Conservation (phyloP, 2,113 vertebrate genomes). For the Fregetta grallaria region DNA sequence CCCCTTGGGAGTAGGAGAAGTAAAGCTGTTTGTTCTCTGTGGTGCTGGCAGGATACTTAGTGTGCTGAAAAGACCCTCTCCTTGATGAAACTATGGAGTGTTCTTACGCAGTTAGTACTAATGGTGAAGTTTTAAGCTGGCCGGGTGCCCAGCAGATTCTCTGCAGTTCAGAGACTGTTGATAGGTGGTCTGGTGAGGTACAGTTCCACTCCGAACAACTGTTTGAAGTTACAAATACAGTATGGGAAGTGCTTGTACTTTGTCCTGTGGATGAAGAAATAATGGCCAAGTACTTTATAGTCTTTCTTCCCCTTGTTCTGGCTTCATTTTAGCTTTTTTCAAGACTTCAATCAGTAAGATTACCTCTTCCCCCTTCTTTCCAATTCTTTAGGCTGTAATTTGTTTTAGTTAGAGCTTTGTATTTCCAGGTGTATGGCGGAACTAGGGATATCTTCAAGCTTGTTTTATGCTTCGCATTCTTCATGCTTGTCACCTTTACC, state of each 20-base stretch:
- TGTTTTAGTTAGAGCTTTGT: background rate
- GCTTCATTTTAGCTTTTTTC: background rate
- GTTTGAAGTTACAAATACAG: background rate
- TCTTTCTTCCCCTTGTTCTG: background rate
- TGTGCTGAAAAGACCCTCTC: background rate
- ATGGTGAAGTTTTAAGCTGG: background rate
- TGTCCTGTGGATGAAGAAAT: background rate
- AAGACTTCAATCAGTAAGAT: background rate
- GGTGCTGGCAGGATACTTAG: background rate
- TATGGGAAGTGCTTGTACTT: background rate
- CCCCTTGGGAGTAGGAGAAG: rapidly evolving
- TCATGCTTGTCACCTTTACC: background rate
- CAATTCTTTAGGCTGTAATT: background rate
- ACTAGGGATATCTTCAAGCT: background rate
- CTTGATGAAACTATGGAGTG: background rate
- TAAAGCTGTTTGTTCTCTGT: background rate
- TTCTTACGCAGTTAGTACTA: rapidly evolving
- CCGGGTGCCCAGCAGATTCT: background rate
- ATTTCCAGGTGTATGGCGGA: background rate
- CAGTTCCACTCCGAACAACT: background rate
- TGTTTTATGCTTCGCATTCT: background rate
- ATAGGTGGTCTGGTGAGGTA: background rate
- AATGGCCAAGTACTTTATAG: background rate
- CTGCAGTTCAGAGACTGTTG: background rate
- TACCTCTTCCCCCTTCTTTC: background rate